phyloP scores from a whole-genome alignment of 2,797 vertebrate genomes.

The Rhabdomys pumilio region DNA sequence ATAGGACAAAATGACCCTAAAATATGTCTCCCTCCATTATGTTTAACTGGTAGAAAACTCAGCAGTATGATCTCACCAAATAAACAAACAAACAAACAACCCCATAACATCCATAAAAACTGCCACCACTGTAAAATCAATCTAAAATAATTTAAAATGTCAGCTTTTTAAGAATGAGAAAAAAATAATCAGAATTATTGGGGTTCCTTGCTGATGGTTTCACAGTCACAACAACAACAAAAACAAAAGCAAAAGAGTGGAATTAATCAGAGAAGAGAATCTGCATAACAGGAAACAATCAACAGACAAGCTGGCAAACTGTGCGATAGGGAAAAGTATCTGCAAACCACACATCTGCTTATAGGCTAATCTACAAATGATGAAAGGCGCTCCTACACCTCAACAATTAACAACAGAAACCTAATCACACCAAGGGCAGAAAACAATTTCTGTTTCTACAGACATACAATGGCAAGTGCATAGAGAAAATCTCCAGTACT shows the following conservation, averaged over 20 bases:
- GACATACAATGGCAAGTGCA: background rate
- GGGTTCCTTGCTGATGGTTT: background rate
- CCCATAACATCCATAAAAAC: background rate
- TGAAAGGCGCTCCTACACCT: background rate
- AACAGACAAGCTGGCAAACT: background rate
- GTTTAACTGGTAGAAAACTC: slow-evolving; percentile 7
- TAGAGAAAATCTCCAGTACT: background rate
- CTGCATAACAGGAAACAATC: background rate
- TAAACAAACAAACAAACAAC: background rate
- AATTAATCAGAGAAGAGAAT: background rate
- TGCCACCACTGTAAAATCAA: slow-evolving; percentile 2
- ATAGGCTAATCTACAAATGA: background rate
- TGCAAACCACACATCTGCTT: background rate
- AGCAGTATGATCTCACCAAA: background rate
- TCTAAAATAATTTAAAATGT: slow-evolving; percentile 37
- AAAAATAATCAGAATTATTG: background rate
- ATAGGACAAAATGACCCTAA: background rate
- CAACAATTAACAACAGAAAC: background rate
- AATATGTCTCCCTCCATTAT: background rate
- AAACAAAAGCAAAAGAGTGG: background rate
- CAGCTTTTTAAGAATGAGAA: background rate
- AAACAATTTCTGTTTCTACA: background rate
- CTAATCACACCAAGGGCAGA: background rate
- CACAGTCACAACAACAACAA: background rate
- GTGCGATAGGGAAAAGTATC: background rate